Conservation (phyloP, 2,888 invertebrate genomes). For the Drosophila diplacantha region DNA sequence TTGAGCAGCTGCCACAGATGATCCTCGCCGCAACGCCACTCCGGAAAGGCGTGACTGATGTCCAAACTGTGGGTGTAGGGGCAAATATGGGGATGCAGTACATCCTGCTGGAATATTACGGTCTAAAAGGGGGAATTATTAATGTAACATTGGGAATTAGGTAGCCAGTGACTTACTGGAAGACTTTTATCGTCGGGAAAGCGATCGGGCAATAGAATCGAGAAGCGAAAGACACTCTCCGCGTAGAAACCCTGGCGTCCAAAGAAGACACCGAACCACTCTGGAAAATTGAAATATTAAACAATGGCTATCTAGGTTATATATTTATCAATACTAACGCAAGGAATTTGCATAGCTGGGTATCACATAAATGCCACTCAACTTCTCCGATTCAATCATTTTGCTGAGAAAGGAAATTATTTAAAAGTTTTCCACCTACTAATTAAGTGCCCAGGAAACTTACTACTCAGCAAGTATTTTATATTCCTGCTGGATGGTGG, state of each 20-base stretch:
- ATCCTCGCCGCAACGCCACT: slow-evolving; percentile 90
- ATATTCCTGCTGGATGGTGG: slow-evolving; percentile 91
- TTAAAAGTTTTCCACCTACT: background rate
- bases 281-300: slow-evolving; percentile 26
- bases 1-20: slow-evolving; percentile 94
- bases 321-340: slow-evolving; percentile 80
- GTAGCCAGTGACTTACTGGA: slow-evolving; percentile 42
- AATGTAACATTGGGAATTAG: rapidly evolving
- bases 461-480: slow-evolving; percentile 95
- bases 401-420: slow-evolving; percentile 80
- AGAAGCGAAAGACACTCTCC: slow-evolving; percentile 94
- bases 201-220: slow-evolving; percentile 88
- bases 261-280: slow-evolving; percentile 81
- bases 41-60: slow-evolving; percentile 87
- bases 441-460: slow-evolving; percentile 76
- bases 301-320: background rate
- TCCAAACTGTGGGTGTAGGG: slow-evolving; percentile 87
- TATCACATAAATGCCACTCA: slow-evolving; percentile 94
- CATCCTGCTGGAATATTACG: slow-evolving; percentile 88
- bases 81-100: slow-evolving; percentile 93
- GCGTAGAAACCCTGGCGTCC: slow-evolving; percentile 85
- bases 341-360: slow-evolving; percentile 91
- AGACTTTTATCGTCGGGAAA: slow-evolving; percentile 82
- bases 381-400: slow-evolving; percentile 89
- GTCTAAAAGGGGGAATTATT: slow-evolving; percentile 79